Evolutionary conservation across 2,113 vertebrate species (phyloP), one percentile per base, ranked within the genome.

Genomic region (Scolopax mira): DNA sequence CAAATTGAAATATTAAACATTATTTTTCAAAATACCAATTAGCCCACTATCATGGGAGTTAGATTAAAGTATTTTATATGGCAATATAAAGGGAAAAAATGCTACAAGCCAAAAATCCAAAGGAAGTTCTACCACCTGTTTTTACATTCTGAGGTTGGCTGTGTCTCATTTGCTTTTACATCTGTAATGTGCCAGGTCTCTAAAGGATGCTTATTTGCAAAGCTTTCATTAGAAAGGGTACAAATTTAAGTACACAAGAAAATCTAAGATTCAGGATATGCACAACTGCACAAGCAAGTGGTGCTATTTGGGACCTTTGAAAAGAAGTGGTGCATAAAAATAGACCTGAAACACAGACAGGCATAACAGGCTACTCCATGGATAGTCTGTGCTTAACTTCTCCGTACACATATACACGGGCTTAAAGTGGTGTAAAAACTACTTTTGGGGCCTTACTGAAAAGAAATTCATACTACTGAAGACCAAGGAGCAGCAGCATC

Each of bases 291-390:
- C 23, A 70, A 70, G 67, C 15, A 77, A 77, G 67, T 3, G 31
- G 7, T 18, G 49, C 64, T 90, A 44, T 41, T 80, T n/a, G 46
- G 51, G 84, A 80, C 31, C 86, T 78, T 78, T 81, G 80, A 87
- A 85, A 67, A 2, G n/a, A 88, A 94, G 55, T 3, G 4, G 19
- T 33, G 62, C 12, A 8, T 78, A 84, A 90, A 92, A 96, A 78
- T 31, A 96, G 86, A 92, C 70, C 60, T 70, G 65, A 84, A 96
- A 90, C 10, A 42, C n/a, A 71, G 24, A 37, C n/a, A 91, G 48
- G 24, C n/a, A 92, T 80, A 93, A 48, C 24, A 57, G 67, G 62
- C 30, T 42, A 22, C 25, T 82, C 65, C 70, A n/a, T 18, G 19
- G 73, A 58, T 3, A 1, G 74, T 22, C 31, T 42, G 21, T 30